Evolutionary conservation across 2,113 vertebrate species (phyloP).

Genomic region (Numenius arquata): DNA sequence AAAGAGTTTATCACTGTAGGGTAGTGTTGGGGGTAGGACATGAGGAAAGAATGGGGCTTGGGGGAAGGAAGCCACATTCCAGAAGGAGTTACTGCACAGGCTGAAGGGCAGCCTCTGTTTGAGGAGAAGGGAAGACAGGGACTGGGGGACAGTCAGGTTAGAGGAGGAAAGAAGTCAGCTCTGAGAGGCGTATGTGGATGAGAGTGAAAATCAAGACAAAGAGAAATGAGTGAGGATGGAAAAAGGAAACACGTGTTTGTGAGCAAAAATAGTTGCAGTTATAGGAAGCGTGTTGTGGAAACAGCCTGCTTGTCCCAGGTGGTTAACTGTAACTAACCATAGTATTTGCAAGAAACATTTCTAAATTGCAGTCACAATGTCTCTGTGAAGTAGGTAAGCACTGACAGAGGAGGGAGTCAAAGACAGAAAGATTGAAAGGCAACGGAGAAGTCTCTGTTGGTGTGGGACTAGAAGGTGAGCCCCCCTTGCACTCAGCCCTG

Average conservation of each 20-base stretch:
- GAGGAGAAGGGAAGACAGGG: neutral
- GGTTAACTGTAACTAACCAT: slow-evolving; percentile 3
- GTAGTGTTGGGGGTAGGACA: neutral
- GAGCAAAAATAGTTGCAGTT: slow-evolving; percentile 33
- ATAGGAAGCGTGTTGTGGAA: slow-evolving; percentile 44
- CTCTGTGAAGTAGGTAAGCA: neutral
- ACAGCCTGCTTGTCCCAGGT: slow-evolving; percentile 18
- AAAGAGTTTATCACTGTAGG: neutral
- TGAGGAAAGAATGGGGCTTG: neutral
- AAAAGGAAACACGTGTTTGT: slow-evolving; percentile 57
- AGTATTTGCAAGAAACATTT: neutral
- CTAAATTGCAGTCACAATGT: neutral
- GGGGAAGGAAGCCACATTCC: neutral
- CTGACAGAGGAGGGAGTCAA: neutral
- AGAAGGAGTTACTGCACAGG: neutral
- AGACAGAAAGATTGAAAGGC: neutral
- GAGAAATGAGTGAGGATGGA: slow-evolving; percentile 19
- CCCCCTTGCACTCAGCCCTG: accelerated
- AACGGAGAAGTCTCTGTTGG: neutral
- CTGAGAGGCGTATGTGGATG: neutral
- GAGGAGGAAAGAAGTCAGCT: neutral
- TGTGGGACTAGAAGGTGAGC: neutral
- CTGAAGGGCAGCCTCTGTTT: neutral
- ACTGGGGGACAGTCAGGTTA: neutral
- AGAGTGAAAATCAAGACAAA: neutral